Base-by-base conservation (phyloP, 2,797 vertebrate genomes). In the Heterohyrax brucei region DNA sequence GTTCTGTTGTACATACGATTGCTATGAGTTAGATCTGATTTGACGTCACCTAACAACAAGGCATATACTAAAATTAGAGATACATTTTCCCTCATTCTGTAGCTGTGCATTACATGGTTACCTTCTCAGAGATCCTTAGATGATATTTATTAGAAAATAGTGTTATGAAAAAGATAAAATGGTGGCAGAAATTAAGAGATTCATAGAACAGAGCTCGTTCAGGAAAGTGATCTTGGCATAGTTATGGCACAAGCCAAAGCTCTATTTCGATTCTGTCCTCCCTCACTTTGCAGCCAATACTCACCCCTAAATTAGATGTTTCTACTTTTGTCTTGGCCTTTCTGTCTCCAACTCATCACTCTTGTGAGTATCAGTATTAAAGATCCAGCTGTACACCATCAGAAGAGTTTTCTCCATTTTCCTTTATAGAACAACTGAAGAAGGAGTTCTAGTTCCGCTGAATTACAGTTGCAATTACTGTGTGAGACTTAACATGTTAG, bases 161-260 rank as follows among this genome's bases (percentile, higher is more conserved):
- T 81, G 50, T 46, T 89, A 68, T 82, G 77, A 81, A 33, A 91
- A 85, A 81, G 64, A 83, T 66, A 95, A 80, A 89, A 44, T 59
- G 1, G 46, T 94, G 61, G 33, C 59, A 26, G 66, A 77, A 80
- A 83, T 88, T 79, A 82, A 92, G 19, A 94, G 89, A 87, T 87
- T 87, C n/a, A 81, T 91, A 70, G 83, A 92, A 85, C 64, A 82
- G 82, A 87, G 24, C 44, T 79, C 62, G 79, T 88, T 79, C 22
- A 95, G 66, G 33, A 83, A 92, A 0, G 3, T 48, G 70, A 19
- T 78, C 73, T 91, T 78, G 53, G 77, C 53, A 77, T 26, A 53
- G 24, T 21, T 53, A 86, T 21, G 33, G 22, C 33, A 61, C 75
- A 84, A 24, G 13, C 78, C 56, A 50, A 86, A 7, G 33, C 39